Evolutionary conservation across 2,113 vertebrate genomes (phyloP).

Genomic region (Actenoides lindsayi): DNA sequence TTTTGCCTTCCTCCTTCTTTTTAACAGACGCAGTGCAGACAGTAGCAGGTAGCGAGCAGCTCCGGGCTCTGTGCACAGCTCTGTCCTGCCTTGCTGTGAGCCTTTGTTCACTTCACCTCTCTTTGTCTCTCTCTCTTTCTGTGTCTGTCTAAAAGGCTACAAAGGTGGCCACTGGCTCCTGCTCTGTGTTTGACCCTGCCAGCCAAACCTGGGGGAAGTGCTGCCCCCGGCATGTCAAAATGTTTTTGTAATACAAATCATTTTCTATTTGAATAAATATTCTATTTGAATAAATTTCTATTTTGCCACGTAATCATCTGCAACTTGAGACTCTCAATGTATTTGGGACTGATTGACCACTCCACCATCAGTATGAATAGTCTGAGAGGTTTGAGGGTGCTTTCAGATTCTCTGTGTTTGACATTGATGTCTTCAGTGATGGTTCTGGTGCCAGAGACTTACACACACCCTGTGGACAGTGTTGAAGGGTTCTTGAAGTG

Average conservation of each 20-base stretch:
- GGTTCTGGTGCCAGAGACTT: not conserved
- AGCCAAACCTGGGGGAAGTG: not conserved
- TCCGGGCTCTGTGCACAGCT: not conserved
- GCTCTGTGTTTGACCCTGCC: not conserved
- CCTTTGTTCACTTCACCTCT: not conserved
- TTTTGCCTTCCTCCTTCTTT: not conserved
- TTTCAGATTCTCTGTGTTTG: not conserved
- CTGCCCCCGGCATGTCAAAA: not conserved
- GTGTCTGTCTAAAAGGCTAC: not conserved
- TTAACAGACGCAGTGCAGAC: accelerated
- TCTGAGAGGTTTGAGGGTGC: not conserved
- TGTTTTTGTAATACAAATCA: not conserved
- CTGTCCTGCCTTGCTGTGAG: not conserved
- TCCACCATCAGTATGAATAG: not conserved
- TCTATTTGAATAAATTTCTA: not conserved
- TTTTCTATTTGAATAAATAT: not conserved
- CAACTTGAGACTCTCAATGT: not conserved
- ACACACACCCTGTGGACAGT: not conserved
- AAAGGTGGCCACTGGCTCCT: not conserved
- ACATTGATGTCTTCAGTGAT: not conserved
- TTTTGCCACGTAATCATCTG: not conserved
- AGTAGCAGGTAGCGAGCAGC: not conserved
- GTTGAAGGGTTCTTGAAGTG: not conserved
- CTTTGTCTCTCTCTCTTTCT: not conserved
- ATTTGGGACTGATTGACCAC: not conserved